Evolutionary conservation across 2,113 vertebrate species (phyloP).

Genomic region (Blennius ocellaris): DNA sequence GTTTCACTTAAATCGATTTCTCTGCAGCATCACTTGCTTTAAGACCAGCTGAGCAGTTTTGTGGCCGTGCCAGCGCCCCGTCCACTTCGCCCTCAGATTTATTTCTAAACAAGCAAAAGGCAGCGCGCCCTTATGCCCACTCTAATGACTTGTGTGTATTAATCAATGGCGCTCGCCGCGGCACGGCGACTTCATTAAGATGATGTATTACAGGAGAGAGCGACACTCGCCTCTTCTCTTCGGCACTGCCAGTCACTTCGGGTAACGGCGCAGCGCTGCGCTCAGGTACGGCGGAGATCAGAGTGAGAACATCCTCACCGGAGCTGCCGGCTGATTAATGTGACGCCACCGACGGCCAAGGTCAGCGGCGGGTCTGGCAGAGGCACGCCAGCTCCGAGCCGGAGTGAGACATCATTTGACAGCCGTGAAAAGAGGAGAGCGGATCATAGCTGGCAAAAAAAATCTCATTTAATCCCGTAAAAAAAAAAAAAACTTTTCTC

Average conservation of each 20-base stretch:
- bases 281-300: slow-evolving; percentile 46
- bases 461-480: slow-evolving; percentile 8
- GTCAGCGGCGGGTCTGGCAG: slow-evolving; percentile 26
- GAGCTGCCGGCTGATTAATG: slow-evolving; percentile 39
- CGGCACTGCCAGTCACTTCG: slow-evolving; percentile 21
- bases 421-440: slow-evolving; percentile 17
- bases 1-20: too few species aligned
- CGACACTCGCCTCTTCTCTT: slow-evolving; percentile 44
- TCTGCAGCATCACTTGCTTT: too few species aligned
- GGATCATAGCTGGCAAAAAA: not conserved
- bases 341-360: slow-evolving; percentile 33
- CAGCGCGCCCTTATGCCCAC: slow-evolving; percentile 30
- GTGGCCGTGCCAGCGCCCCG: slow-evolving; percentile 41
- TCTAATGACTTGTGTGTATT: slow-evolving; percentile 68
- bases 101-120: slow-evolving; percentile 62
- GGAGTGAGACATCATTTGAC: slow-evolving; percentile 41
- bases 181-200: slow-evolving; percentile 70
- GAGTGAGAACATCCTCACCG: slow-evolving; percentile 29
- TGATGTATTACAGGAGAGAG: slow-evolving; percentile 65
- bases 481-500: not conserved
- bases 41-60: not conserved
- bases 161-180: slow-evolving; percentile 62
- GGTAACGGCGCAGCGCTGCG: not conserved
- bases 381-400: slow-evolving; percentile 15
- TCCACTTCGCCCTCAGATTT: slow-evolving; percentile 66